These are phyloP conservation scores for Steinernema khuongi DNA, from an alignment of 1,140 invertebrate genomes.

Conservation along the genomic window DNA sequence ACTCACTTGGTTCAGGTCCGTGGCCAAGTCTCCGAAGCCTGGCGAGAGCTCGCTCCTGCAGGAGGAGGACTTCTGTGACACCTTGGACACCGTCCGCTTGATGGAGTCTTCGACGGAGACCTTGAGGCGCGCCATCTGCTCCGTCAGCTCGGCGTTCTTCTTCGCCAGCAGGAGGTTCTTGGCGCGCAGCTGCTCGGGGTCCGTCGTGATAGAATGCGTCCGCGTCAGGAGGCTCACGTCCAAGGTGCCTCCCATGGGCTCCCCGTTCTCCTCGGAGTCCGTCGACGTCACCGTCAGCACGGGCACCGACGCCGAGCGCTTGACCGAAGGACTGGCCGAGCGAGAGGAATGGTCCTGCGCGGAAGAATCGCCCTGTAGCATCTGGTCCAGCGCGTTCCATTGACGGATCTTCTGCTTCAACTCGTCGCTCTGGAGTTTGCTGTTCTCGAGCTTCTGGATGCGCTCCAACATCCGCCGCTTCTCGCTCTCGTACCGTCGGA, in stretches of 20 bases:
- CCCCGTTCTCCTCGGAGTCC: neutral
- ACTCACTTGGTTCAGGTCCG: constrained; percentile 30
- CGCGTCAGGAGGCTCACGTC: neutral
- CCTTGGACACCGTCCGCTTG: constrained; percentile 6
- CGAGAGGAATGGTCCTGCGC: neutral
- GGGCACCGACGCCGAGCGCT: neutral
- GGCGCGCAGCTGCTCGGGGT: neutral
- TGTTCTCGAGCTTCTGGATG: constrained; percentile 35
- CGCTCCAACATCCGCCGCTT: constrained; percentile 34
- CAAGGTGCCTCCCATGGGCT: neutral
- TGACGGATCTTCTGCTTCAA: constrained; percentile 11
- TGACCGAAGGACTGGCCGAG: neutral
- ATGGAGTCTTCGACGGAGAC: constrained; percentile 17
- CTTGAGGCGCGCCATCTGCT: constrained; percentile 25
- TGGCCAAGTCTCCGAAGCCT: constrained; percentile 25
- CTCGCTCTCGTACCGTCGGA: constrained; percentile 35
- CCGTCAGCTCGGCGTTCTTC: constrained; percentile 33
- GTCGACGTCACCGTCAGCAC: neutral
- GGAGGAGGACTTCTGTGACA: constrained; percentile 17
- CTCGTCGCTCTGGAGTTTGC: constrained; percentile 1
- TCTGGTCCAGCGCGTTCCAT: constrained; percentile 9
- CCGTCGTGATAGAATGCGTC: neutral
- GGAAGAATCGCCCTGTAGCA: neutral
- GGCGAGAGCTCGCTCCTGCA: constrained; percentile 28
- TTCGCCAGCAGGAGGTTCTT: neutral